These are phyloP conservation scores for Diadegma fenestrale DNA, from an alignment of 2,888 invertebrate genomes.

Conservation along the genomic window DNA sequence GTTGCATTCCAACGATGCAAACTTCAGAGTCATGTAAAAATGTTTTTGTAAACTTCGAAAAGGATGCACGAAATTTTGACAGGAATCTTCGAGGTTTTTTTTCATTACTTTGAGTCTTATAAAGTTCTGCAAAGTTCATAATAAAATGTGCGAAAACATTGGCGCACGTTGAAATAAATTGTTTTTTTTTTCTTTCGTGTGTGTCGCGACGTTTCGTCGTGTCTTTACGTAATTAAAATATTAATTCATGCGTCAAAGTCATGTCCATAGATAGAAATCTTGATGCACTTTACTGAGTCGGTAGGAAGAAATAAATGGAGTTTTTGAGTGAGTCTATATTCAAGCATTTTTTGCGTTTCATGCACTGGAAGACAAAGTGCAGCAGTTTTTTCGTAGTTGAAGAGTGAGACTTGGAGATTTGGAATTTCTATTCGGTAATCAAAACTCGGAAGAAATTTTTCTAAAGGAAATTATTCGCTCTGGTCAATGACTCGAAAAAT, in stretches of 20 bases:
- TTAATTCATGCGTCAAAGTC: not conserved
- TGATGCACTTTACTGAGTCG: not conserved
- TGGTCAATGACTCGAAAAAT: conserved; percentile 27
- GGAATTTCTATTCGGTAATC: not conserved
- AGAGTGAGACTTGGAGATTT: not conserved
- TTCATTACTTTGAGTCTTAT: not conserved
- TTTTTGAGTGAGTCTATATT: not conserved
- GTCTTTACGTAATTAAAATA: not conserved
- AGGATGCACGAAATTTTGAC: not conserved
- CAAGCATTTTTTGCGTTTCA: not conserved
- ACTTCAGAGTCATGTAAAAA: too few relatives aligned
- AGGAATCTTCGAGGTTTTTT: not conserved
- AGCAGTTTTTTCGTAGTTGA: not conserved
- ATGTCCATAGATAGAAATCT: not conserved
- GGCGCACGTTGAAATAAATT: not conserved
- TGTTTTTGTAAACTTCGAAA: not conserved
- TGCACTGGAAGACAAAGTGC: not conserved
- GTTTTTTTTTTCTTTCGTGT: not conserved
- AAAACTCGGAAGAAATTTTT: not conserved
- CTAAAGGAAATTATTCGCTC: not conserved
- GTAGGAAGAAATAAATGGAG: not conserved
- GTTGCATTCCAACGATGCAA: too few relatives aligned
- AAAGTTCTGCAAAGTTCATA: not conserved
- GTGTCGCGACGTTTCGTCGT: not conserved
- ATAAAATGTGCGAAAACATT: not conserved